Conservation (phyloP, 2,888 invertebrate species). For the Pyrochroa serraticornis region DNA sequence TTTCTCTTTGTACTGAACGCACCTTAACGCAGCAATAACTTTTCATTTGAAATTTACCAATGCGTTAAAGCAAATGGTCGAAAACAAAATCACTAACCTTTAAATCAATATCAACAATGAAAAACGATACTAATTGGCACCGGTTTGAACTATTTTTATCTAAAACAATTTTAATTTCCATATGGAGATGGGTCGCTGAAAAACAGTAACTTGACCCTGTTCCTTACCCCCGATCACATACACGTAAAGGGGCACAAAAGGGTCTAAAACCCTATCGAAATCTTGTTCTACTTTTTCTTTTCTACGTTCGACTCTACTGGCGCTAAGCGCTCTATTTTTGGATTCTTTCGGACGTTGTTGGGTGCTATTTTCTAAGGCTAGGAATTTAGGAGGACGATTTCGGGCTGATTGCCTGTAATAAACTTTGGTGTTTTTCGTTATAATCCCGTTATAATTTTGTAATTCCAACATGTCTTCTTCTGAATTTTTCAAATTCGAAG, state of each 20-base stretch:
- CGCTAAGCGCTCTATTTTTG: conserved; percentile 63
- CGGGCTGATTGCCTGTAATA: conserved; percentile 48
- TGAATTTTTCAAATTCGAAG: conserved; percentile 18
- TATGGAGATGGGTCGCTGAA: conserved; percentile 77
- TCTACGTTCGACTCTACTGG: conserved; percentile 62
- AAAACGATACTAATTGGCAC: conserved; percentile 13
- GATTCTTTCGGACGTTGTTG: conserved; percentile 11
- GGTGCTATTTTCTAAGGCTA: conserved; percentile 52
- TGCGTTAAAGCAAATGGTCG: no score
- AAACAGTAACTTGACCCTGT: conserved; percentile 76
- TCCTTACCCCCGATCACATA: conserved; percentile 82
- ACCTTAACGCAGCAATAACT: no score
- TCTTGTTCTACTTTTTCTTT: conserved; percentile 41
- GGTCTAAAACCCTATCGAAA: conserved; percentile 51
- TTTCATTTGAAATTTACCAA: background rate
- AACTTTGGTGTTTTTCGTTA: conserved; percentile 53
- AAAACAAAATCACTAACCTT: background rate
- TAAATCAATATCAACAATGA: background rate
- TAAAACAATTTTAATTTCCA: conserved; percentile 74
- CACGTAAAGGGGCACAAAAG: conserved; percentile 64
- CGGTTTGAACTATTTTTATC: conserved; percentile 22
- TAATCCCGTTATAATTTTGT: conserved; percentile 49
- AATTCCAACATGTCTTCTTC: conserved; percentile 51
- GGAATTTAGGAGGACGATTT: conserved; percentile 59
- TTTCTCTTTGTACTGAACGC: background rate